Conservation (phyloP, 2,113 vertebrate genomes). For the Hippocampus mohnikei region DNA sequence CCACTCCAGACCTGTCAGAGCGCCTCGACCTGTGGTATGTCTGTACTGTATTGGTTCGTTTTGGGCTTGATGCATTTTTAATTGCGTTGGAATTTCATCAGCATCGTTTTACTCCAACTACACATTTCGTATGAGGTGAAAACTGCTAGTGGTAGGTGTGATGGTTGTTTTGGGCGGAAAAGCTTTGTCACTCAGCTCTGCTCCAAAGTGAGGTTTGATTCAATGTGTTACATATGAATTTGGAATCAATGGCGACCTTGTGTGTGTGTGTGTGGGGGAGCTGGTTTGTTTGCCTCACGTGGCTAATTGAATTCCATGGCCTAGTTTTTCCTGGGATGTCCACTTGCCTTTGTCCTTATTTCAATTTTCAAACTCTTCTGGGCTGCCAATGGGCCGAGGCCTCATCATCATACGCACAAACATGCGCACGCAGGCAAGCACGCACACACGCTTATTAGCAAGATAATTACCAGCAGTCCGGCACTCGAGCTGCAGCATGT, state of each 20-base stretch:
- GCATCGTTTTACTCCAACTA: no score
- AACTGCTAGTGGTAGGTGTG: constrained; percentile 15
- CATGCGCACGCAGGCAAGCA: background rate
- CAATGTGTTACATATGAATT: constrained; percentile 30
- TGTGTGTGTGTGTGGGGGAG: constrained; percentile 15
- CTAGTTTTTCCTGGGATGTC: constrained; percentile 34
- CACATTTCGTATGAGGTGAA: background rate
- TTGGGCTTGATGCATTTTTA: background rate
- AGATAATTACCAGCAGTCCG: constrained; percentile 5
- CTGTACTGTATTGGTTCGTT: background rate
- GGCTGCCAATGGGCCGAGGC: background rate
- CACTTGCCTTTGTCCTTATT: constrained; percentile 35
- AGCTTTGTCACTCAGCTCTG: constrained; percentile 13
- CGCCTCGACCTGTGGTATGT: constrained; percentile 88
- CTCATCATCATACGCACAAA: background rate
- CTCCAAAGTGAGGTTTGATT: constrained; percentile 30
- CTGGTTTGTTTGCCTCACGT: constrained; percentile 9
- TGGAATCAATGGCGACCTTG: constrained; percentile 37
- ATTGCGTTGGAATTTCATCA: no score
- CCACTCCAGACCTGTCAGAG: constrained; percentile 85
- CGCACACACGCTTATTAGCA: background rate
- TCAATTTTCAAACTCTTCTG: constrained; percentile 43
- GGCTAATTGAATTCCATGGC: constrained; percentile 39
- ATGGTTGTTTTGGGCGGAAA: constrained; percentile 28
- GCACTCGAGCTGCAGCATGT: constrained; percentile 1